Conservation (phyloP, 2,797 vertebrate species). For the Fistularia commersonii region DNA sequence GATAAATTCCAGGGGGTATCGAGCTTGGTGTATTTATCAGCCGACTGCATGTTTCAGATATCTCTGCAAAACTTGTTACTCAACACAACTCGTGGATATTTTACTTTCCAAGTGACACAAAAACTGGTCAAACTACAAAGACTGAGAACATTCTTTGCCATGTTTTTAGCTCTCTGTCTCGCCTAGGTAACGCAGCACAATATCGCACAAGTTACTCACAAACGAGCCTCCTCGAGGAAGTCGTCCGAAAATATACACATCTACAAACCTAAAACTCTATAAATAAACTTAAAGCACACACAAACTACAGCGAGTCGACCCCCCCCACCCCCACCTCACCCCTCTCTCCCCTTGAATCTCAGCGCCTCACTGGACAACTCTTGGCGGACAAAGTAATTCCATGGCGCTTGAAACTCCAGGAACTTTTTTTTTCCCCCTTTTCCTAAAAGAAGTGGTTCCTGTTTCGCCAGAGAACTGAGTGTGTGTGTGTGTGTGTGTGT, state of each 20-base stretch:
- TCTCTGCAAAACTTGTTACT: background rate
- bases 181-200: conserved; percentile 56
- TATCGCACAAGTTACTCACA: conserved; percentile 48
- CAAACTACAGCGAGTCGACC: conserved; percentile 38
- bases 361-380: conserved; percentile 76
- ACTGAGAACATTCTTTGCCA: conserved; percentile 28
- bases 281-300: conserved; percentile 57
- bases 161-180: conserved; percentile 31
- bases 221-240: conserved; percentile 57
- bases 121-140: conserved; percentile 13
- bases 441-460: conserved; percentile 81
- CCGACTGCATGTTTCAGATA: no score
- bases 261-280: conserved; percentile 54
- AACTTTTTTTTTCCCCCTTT: conserved; percentile 72
- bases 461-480: conserved; percentile 68
- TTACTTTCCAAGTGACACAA: background rate
- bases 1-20: background rate
- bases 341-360: conserved; percentile 68
- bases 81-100: conserved; percentile 28
- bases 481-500: background rate
- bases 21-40: no score
- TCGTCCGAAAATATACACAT: conserved; percentile 50
- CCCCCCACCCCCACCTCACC: conserved; percentile 19
- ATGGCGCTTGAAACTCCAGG: conserved; percentile 77
- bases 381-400: conserved; percentile 75